A percentile compares a stretch with the other conserved stretches of the same genome.
These are phyloP conservation scores for Rhodeus uyekii DNA, from an alignment of 2,797 vertebrate genomes.

Conservation along the genomic window DNA sequence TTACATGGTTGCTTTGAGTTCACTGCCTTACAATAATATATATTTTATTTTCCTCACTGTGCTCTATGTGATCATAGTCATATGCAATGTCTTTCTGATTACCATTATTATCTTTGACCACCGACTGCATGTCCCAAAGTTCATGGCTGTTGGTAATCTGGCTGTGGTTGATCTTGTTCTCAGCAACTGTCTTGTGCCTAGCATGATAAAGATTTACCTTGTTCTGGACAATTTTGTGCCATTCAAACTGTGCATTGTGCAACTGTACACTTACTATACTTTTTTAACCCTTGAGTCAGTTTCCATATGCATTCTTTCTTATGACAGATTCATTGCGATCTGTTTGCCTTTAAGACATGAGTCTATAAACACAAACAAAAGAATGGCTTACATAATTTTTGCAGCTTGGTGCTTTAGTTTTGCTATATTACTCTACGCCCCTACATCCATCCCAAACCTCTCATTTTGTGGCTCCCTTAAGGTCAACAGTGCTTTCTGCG, in stretches of 20 bases:
- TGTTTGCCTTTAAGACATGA: conserved; percentile 71
- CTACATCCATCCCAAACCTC: conserved; percentile 59
- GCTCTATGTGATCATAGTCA: conserved; percentile 63
- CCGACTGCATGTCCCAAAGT: conserved; percentile 69
- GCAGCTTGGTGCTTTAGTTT: conserved; percentile 55
- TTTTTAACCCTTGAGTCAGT: conserved; percentile 60
- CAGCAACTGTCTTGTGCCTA: conserved; percentile 65
- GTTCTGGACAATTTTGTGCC: conserved; percentile 66
- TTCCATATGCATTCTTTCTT: conserved; percentile 69
- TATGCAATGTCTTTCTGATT: conserved; percentile 68
- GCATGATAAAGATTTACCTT: conserved; percentile 70
- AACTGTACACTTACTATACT: conserved; percentile 68
- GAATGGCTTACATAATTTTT: conserved; percentile 63
- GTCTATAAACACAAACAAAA: conserved; percentile 63
- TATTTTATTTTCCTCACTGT: conserved; percentile 69
- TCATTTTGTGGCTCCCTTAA: conserved; percentile 69
- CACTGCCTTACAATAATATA: conserved; percentile 55
- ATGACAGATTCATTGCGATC: conserved; percentile 71
- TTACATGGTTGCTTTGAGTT: conserved; percentile 65
- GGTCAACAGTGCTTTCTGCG: conserved; percentile 74
- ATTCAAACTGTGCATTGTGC: conserved; percentile 67
- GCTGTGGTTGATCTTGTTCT: conserved; percentile 67
- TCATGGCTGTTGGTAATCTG: conserved; percentile 68
- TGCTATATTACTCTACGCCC: accelerated
- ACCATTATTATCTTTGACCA: conserved; percentile 58